Base-by-base conservation (phyloP, 2,888 invertebrate genomes). In the Gortyna flavago region DNA sequence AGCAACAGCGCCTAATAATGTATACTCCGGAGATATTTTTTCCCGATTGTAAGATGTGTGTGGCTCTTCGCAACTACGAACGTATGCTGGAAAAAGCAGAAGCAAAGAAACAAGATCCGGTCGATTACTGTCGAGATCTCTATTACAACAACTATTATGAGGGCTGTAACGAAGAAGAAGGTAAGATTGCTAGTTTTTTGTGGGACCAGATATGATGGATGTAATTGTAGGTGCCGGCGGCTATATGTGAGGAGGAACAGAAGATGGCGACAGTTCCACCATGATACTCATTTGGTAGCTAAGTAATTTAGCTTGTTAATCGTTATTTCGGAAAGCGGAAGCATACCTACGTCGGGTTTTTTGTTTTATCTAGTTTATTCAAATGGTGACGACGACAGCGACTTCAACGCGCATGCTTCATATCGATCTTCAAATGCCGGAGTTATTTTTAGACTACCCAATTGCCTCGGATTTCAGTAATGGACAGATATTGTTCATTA, bases 101-200 rank as follows among this genome's bases (percentile, higher is more conserved):
- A 61, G 70, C 79, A n/a, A 67, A 61, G 25, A 79, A 72, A 29
- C 66, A 66, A 41, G 72, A 79, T 32, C 72, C 80, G 44, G n/a
- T 72, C 6, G 79, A 79, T 16, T 80, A 79, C 44, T 72, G 66
- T 35, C 66, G 66, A 8, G 79, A 80, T n/a, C 8, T 67, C 25
- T 67, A 72, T 66, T 54, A 80, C 66, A 44, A 67, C 59, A 61
- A 66, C 11, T 72, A 51, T 29, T 79, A 79, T 8, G 80, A 72
- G 11, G 80, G 79, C 29, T 80, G 79, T 38, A 80, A 66, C n/a
- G 80, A 79, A 32, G 80, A 79, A 41, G 79, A 80, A 79, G 79
- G 79, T 79, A 80, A 72, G 66, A 59, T 59, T 62, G 7, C 16
- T 51, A 21, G n/a, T n/a, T 72, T 29, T 65, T 51, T 54, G 16